These are phyloP conservation scores for Paracentrotus lividus DNA, from an alignment of 53 echinoderm and acorn worm genomes.

Conservation along the genomic window DNA sequence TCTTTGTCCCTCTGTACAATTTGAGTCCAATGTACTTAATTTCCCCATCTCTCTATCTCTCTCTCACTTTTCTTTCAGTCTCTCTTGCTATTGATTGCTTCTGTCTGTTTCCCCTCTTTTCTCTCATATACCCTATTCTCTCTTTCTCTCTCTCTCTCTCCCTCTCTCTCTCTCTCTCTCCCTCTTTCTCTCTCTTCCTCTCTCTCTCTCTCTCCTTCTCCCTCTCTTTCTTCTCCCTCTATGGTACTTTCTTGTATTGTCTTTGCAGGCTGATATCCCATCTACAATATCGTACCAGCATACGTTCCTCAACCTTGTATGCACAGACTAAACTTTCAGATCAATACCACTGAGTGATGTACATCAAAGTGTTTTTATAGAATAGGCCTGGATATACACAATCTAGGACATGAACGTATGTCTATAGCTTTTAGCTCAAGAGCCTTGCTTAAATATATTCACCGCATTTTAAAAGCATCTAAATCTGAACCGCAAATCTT, in stretches of 20 bases:
- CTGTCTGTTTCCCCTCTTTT: not conserved
- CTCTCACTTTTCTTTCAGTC: not conserved
- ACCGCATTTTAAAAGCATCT: not conserved
- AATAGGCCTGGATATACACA: not conserved
- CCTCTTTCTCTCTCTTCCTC: not conserved
- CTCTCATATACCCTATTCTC: not conserved
- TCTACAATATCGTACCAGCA: not conserved
- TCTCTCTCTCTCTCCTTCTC: not conserved
- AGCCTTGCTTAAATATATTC: not conserved
- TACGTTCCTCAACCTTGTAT: not conserved
- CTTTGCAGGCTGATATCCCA: not conserved
- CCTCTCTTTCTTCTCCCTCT: not conserved
- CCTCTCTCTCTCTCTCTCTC: not conserved
- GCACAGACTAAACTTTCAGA: not conserved
- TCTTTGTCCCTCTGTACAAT: not conserved
- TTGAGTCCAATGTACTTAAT: too few species aligned
- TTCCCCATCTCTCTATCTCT: too few species aligned
- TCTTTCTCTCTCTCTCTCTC: not conserved
- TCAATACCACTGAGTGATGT: not conserved
- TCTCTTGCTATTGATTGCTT: too few species aligned
- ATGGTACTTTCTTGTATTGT: not conserved
- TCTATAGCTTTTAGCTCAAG: not conserved
- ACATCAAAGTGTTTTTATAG: not conserved
- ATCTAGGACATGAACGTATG: not conserved
- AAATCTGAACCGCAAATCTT: not conserved